Conservation (phyloP, 2,797 vertebrate species). For the Chelidonichthys spinosus region DNA sequence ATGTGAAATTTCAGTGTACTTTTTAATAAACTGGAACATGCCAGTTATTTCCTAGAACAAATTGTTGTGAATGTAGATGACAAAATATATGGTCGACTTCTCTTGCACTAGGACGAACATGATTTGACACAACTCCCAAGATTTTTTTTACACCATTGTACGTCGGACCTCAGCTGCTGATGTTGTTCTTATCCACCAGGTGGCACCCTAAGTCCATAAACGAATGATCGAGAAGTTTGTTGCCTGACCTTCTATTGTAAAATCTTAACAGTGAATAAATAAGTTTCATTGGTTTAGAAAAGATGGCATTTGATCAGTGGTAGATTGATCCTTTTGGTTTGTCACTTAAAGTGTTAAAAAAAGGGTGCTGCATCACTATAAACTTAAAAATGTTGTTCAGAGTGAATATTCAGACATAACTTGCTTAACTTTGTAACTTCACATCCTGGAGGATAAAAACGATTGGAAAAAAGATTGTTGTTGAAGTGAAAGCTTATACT, state of each 20-base stretch:
- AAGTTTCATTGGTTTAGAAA: neutral
- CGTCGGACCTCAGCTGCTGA: neutral
- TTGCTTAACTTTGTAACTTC: neutral
- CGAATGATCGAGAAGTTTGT: neutral
- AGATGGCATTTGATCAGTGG: neutral
- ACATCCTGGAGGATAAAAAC: neutral
- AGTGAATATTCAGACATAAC: neutral
- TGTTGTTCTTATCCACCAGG: slow-evolving; percentile 55
- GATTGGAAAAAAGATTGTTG: neutral
- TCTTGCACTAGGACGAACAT: neutral
- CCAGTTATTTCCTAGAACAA: neutral
- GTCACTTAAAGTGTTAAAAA: neutral
- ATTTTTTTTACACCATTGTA: neutral
- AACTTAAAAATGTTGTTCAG: neutral
- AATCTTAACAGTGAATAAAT: neutral
- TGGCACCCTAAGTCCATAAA: slow-evolving; percentile 43
- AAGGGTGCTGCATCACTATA: neutral
- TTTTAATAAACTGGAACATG: neutral
- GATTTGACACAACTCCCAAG: slow-evolving; percentile 1
- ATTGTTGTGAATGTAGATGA: slow-evolving; percentile 5
- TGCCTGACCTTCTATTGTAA: neutral
- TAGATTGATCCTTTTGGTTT: neutral
- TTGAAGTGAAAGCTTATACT: neutral
- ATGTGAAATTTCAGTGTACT: neutral
- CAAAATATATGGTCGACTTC: slow-evolving; percentile 8